Evolutionary conservation across 2,797 vertebrate genomes (phyloP), one percentile per base, ranked within the genome.

Genomic region (Oreochromis grahami): DNA sequence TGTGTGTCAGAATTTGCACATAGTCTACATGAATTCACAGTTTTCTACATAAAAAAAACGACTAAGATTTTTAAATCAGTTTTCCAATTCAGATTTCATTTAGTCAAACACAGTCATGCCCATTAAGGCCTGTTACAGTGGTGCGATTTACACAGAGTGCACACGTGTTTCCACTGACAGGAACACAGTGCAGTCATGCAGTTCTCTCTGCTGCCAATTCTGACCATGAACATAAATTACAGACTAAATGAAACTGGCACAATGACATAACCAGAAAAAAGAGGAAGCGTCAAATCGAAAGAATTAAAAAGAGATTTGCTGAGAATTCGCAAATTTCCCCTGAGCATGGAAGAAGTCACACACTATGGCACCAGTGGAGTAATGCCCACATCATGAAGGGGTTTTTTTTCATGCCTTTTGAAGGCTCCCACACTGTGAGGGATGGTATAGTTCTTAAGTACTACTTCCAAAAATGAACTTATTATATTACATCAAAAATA

Each of bases 351-450:
- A 8, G 17, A 38, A 45, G 43, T 13, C 58, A 87, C 82, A 88
- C 80, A 3, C 78, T 10, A 14, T 1, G 58, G 77, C 80, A 56
- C 84, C 74, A n/a, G 50, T 10, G 80, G 84, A 52, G 85, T 93
- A 88, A 91, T 84, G 87, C 84, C 74, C 72, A n/a, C 53, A 90
- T 91, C 94, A 93, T 82, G 70, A 60, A 86, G 90, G 82, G 17
- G n/a, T 0, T 78, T 51, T 56, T 43, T 72, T 78, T 32, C 79
- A 21, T 36, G 29, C 15, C 45, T n/a, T 65, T 32, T 8, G 84
- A 68, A 53, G 53, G 26, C 55, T 43, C 38, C 21, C 38, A 17
- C 63, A 15, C 38, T 17, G 13, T 43, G 63, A 43, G 38, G 13
- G 3, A 26, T 15, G 8, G 8, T 43, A 5, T 24, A 8, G 5